A percentile compares a stretch with the other conserved stretches of the same genome.
Evolutionary conservation across 2,888 invertebrate species (phyloP).

Genomic region (Caenorhabditis macrosperma): DNA sequence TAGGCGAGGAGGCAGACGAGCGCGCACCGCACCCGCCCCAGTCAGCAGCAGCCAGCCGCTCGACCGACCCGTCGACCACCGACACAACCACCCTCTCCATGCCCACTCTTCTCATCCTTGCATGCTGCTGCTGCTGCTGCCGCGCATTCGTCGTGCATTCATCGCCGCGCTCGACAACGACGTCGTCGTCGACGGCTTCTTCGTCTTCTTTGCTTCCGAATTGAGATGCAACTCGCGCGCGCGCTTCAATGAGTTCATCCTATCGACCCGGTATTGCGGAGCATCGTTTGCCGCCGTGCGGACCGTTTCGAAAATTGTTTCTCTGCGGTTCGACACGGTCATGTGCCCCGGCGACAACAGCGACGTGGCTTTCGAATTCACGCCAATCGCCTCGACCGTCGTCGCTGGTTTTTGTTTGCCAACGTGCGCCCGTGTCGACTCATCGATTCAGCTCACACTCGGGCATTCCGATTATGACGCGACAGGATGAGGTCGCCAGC

Average conservation of each 20-base stretch:
- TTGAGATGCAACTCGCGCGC: conserved; percentile 26
- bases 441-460: conserved; percentile 2
- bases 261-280: neutral
- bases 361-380: neutral
- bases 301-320: neutral
- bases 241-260: conserved; percentile 20
- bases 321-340: neutral
- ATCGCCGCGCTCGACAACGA: conserved; percentile 10
- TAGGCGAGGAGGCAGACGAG: conserved; percentile 44
- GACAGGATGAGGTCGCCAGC: neutral
- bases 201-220: conserved; percentile 14
- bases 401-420: conserved; percentile 1
- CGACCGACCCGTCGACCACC: conserved; percentile 34
- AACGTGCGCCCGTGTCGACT: neutral
- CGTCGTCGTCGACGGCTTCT: conserved; percentile 7
- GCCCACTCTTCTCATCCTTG: conserved; percentile 48
- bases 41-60: conserved; percentile 26
- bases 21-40: conserved; percentile 19
- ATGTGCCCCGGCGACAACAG: neutral
- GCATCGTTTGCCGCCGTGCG: neutral
- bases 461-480: neutral
- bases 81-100: conserved; percentile 16
- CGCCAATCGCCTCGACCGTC: neutral
- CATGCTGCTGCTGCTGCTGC: conserved; percentile 39
- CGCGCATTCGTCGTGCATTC: conserved; percentile 27